Evolutionary conservation across 2,888 invertebrate species (phyloP).

Genomic region (Melieria omissa): DNA sequence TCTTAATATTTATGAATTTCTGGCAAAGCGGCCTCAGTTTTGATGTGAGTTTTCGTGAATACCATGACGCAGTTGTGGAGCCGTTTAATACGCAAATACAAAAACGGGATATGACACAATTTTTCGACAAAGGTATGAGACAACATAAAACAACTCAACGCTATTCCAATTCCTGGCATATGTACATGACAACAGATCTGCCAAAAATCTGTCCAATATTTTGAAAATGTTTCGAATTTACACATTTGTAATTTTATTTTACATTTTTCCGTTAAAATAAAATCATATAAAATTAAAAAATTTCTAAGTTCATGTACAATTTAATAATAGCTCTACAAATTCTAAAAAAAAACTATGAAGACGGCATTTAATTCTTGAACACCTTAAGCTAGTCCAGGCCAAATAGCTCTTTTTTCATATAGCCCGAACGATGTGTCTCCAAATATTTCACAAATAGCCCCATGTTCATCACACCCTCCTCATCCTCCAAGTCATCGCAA

Average conservation of each 20-base stretch:
- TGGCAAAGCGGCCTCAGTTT: conserved; percentile 43
- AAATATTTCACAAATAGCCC: conserved; percentile 81
- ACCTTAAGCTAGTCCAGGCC: conserved; percentile 69
- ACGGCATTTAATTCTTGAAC: too few relatives aligned
- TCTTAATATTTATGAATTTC: conserved; percentile 45
- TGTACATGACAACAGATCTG: too few relatives aligned
- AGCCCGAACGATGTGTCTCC: conserved; percentile 74
- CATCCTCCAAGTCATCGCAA: conserved; percentile 65
- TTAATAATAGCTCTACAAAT: too few relatives aligned
- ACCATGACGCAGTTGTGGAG: conserved; percentile 47
- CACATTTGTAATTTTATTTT: neutral
- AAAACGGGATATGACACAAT: conserved; percentile 58
- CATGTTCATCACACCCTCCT: conserved; percentile 80
- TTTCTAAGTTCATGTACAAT: too few relatives aligned
- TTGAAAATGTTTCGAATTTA: too few relatives aligned
- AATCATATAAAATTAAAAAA: too few relatives aligned
- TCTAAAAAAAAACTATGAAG: too few relatives aligned
- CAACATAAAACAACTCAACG: too few relatives aligned
- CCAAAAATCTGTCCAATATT: too few relatives aligned
- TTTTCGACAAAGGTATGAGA: conserved; percentile 58
- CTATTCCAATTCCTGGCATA: too few relatives aligned
- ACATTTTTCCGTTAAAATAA: neutral
- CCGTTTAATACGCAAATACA: conserved; percentile 51
- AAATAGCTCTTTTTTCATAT: conserved; percentile 85
- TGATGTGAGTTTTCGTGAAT: conserved; percentile 53